Conservation (phyloP, 2,888 invertebrate genomes). For the Bellardia bayeri region DNA sequence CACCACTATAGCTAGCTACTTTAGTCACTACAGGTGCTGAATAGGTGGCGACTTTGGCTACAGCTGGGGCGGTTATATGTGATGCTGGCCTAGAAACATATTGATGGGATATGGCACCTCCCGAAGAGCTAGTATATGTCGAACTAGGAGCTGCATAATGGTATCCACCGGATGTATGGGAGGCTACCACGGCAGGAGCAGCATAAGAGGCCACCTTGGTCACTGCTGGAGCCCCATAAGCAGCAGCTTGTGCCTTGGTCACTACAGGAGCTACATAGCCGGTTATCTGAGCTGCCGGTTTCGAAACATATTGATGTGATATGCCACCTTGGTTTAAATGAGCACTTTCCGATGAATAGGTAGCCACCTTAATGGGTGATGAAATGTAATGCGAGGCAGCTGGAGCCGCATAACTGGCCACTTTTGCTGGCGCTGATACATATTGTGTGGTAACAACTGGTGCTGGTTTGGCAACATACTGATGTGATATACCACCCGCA, state of each 20-base stretch:
- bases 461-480: slow-evolving; percentile 56
- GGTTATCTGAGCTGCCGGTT: slow-evolving; percentile 71
- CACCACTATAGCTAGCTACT: slow-evolving; percentile 40
- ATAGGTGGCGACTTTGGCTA: slow-evolving; percentile 71
- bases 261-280: slow-evolving; percentile 73
- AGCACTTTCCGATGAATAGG: slow-evolving; percentile 23
- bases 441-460: slow-evolving; percentile 70
- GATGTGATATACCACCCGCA: slow-evolving; percentile 53
- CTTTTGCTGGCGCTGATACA: slow-evolving; percentile 74
- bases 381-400: slow-evolving; percentile 74
- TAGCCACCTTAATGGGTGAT: slow-evolving; percentile 60
- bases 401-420: slow-evolving; percentile 75
- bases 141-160: slow-evolving; percentile 69
- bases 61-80: slow-evolving; percentile 70
- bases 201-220: slow-evolving; percentile 75
- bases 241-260: slow-evolving; percentile 76
- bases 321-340: slow-evolving; percentile 70
- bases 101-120: slow-evolving; percentile 70
- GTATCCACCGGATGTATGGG: neutral
- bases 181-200: slow-evolving; percentile 62
- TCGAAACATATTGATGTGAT: slow-evolving; percentile 78
- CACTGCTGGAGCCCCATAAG: slow-evolving; percentile 69
- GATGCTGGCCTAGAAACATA: slow-evolving; percentile 75
- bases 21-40: slow-evolving; percentile 68
- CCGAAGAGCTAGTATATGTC: slow-evolving; percentile 45